Percentiles rank a stretch among this genome's conserved stretches.
Conservation (phyloP, 2,797 vertebrate genomes). For the Epinephelus coioides region DNA sequence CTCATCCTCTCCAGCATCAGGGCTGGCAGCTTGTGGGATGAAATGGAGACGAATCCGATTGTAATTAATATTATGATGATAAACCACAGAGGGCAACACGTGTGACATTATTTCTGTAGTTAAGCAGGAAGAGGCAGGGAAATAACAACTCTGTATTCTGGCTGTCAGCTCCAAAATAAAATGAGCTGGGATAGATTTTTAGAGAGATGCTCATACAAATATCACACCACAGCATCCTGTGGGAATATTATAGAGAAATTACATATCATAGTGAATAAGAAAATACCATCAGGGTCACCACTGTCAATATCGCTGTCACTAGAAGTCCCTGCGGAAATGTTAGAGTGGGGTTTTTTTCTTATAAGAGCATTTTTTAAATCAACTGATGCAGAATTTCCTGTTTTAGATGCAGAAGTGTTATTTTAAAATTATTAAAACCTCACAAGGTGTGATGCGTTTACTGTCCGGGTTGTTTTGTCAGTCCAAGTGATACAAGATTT, state of each 20-base stretch:
- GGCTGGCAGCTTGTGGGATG: conserved; percentile 2
- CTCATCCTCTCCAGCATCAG: conserved; percentile 21
- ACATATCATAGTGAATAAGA: conserved; percentile 11
- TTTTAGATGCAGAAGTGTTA: background rate
- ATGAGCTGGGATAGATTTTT: background rate
- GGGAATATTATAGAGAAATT: conserved; percentile 36
- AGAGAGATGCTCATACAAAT: conserved; percentile 25
- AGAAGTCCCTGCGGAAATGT: conserved; percentile 14
- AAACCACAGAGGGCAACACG: conserved; percentile 20
- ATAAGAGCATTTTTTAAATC: background rate
- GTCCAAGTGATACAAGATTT: no score
- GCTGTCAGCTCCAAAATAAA: conserved; percentile 17
- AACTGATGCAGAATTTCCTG: background rate
- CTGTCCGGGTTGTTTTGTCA: background rate
- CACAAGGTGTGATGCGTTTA: background rate
- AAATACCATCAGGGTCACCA: conserved; percentile 57
- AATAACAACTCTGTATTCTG: conserved; percentile 19
- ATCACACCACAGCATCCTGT: conserved; percentile 34
- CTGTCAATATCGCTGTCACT: conserved; percentile 45
- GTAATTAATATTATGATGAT: conserved; percentile 35
- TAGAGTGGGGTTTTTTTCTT: background rate
- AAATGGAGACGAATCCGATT: conserved; percentile 13
- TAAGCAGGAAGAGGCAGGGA: conserved; percentile 27
- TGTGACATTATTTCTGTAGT: background rate
- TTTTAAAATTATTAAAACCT: background rate